Evolutionary conservation across 2,888 invertebrate species (phyloP).

Genomic region (Hydrotaea diabolus): DNA sequence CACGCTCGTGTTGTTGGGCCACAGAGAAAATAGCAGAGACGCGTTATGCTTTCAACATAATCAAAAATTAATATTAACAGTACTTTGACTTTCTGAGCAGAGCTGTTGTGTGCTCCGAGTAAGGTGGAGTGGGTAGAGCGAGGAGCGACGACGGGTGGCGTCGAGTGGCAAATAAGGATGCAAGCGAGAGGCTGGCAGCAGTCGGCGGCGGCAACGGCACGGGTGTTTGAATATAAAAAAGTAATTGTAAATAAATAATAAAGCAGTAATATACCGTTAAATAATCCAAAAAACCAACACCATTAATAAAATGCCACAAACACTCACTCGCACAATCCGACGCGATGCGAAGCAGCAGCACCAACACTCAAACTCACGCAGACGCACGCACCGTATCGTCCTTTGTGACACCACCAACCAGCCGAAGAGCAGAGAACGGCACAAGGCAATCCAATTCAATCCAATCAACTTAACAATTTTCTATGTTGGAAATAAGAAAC

Average conservation of each 20-base stretch:
- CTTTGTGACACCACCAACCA: slow-evolving; percentile 5
- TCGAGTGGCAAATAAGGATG: background rate
- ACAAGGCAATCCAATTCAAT: slow-evolving; percentile 42
- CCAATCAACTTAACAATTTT: slow-evolving; percentile 62
- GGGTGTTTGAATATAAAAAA: slow-evolving; percentile 43
- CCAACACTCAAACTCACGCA: background rate
- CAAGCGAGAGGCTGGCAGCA: background rate
- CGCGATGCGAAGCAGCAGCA: background rate
- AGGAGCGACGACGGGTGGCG: background rate
- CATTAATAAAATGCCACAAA: slow-evolving; percentile 75
- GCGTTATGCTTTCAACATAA: slow-evolving; percentile 33
- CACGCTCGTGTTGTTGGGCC: background rate
- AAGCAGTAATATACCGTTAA: slow-evolving; percentile 78
- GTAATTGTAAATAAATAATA: slow-evolving; percentile 74
- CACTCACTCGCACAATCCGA: slow-evolving; percentile 43
- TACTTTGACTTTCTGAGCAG: slow-evolving; percentile 28
- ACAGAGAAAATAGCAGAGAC: slow-evolving; percentile 21
- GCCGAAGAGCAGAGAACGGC: background rate
- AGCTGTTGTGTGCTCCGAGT: background rate
- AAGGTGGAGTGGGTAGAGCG: background rate
- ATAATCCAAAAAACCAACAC: slow-evolving; percentile 78
- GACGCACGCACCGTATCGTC: slow-evolving; percentile 9
- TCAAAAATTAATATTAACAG: slow-evolving; percentile 40
- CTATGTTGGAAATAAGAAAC: slow-evolving; percentile 24
- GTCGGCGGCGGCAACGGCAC: background rate